These are phyloP conservation scores for Odocoileus hemionus DNA, from an alignment of 2,113 vertebrate species.

Conservation along the genomic window DNA sequence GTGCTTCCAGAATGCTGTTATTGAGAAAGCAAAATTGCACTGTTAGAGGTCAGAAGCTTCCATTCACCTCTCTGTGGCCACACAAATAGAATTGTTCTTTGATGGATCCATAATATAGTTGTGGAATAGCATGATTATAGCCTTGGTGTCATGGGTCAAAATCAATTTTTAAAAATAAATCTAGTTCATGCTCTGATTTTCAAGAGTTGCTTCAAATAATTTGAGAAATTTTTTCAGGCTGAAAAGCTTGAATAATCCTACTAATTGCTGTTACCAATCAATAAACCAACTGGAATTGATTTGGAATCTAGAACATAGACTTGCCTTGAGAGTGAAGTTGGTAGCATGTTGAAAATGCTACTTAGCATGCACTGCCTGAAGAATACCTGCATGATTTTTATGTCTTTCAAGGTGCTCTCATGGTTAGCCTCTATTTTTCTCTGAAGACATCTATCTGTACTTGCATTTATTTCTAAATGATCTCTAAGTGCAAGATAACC, in stretches of 20 bases:
- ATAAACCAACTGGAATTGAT: neutral
- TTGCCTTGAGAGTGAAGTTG: neutral
- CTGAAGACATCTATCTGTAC: neutral
- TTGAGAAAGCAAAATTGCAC: constrained; percentile 52
- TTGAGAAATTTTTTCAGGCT: neutral
- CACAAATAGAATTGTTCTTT: constrained; percentile 48
- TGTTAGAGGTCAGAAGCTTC: constrained; percentile 25
- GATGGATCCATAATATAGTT: constrained; percentile 12
- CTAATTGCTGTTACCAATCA: constrained; percentile 11
- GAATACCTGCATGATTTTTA: neutral
- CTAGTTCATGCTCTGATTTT: constrained; percentile 32
- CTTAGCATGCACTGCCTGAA: neutral
- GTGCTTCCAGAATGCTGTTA: constrained; percentile 12
- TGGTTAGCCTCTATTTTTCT: neutral
- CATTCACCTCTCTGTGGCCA: constrained; percentile 38
- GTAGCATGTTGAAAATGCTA: neutral
- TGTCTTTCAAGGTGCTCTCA: neutral
- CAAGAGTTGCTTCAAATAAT: constrained; percentile 20
- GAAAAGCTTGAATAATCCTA: constrained; percentile 2
- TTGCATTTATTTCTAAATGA: constrained; percentile 27
- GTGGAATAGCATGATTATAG: constrained; percentile 27
- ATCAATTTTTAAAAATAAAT: constrained; percentile 56
- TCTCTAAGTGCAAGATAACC: neutral
- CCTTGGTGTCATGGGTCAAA: constrained; percentile 13
- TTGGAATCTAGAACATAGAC: neutral